Base-by-base conservation (phyloP, 2,888 invertebrate genomes). In the Stenchaetothrips biformis region DNA sequence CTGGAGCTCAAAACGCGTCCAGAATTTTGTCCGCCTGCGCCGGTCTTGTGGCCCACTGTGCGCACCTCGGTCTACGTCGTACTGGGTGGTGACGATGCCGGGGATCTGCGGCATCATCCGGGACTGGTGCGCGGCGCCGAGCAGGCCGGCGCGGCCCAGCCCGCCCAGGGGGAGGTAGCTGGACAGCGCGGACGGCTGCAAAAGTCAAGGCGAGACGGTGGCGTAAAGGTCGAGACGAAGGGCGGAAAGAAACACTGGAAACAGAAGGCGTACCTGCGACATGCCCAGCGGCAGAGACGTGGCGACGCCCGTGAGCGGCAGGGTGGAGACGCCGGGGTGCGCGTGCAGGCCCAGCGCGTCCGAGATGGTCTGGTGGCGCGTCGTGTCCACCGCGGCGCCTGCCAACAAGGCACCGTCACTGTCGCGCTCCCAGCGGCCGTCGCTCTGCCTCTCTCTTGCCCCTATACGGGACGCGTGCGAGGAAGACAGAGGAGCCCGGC, bases 71-170 rank as follows among this genome's bases (percentile, higher is more conserved):
- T 85, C 85, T 77, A 84, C 81, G 79, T 85, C 84, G 81, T 83
- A 85, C 82, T 85, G 85, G 80, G 86, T 85, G 78, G 85, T 85
- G 81, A 86, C 84, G 81, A 86, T 85, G 78, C 85, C 84, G 9
- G 86, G 86, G 80, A 86, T 85, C 79, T 85, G 84, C 77, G 85
- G 84, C 84, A 84, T 84, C 80, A 84, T 82, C 47, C 83, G 21
- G 25, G 67, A 11, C 67, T 74, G 67, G 67, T 74, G 67, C 78
- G 74, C 47, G 77, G 77, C 18, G 47, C 48, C 59, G 11, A 48
- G 79, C 80, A 48, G 79, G 78, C 80, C 53, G 80, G 77, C 81
- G 80, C 81, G 67, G 74, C 79, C 80, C 78, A 37, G 78, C 53
- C 80, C 74, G 48, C 79, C 47, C 48, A 62, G 81, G n/a, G 79